These are phyloP conservation scores for Sebastes iracundus DNA, from an alignment of 2,797 vertebrate genomes.

Conservation along the genomic window DNA sequence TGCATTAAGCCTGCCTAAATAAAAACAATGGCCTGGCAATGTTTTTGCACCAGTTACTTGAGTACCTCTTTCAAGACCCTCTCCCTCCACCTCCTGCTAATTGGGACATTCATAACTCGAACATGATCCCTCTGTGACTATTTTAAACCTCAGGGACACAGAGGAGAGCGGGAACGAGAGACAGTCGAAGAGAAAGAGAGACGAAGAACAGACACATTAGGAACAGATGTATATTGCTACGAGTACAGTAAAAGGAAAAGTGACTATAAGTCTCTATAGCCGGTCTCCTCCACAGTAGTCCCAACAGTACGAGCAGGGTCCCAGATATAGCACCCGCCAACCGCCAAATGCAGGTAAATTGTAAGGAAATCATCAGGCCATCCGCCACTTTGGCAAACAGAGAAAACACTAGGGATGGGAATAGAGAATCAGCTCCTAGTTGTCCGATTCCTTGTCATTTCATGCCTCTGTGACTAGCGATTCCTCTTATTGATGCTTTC, in stretches of 20 bases:
- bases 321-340: no score
- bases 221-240: slow-evolving; percentile 18
- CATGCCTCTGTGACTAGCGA: no score
- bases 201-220: slow-evolving; percentile 17
- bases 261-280: not conserved
- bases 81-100: slow-evolving; percentile 64
- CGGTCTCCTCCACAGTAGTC: not conserved
- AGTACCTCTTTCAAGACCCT: slow-evolving; percentile 71
- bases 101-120: slow-evolving; percentile 78
- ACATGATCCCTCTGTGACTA: slow-evolving; percentile 74
- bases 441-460: no score
- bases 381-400: no score
- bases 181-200: slow-evolving; percentile 2
- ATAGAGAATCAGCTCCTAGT: no score
- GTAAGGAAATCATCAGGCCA: no score
- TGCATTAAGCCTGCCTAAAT: slow-evolving; percentile 79
- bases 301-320: not conserved
- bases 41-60: slow-evolving; percentile 71
- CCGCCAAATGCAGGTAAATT: no score
- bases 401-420: no score
- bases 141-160: slow-evolving; percentile 67
- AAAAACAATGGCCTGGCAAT: slow-evolving; percentile 67
- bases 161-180: not conserved
- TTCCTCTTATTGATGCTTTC: no score
- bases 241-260: slow-evolving; percentile 16